Conservation (phyloP, 2,113 vertebrate species). For the Donacobius atricapilla region DNA sequence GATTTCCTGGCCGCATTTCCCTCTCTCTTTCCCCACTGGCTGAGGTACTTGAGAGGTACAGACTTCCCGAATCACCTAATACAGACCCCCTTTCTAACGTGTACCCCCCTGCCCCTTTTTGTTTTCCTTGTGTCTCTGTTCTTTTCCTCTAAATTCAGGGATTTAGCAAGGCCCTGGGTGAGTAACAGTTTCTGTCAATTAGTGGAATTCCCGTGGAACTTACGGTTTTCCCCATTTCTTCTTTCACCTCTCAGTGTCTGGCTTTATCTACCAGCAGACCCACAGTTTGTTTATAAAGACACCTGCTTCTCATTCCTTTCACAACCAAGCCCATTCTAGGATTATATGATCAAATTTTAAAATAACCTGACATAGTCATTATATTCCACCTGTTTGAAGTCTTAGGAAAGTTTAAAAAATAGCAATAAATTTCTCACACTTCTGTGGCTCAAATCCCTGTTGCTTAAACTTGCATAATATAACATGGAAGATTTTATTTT, state of each 20-base stretch:
- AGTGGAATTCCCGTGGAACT: background rate
- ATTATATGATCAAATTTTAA: background rate
- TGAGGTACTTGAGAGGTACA: background rate
- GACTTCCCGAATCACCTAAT: too few relatives aligned
- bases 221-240: too few relatives aligned
- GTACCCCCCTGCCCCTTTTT: background rate
- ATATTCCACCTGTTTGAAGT: background rate
- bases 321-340: background rate
- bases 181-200: background rate
- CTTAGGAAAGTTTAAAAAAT: background rate
- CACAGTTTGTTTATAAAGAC: background rate
- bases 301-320: background rate
- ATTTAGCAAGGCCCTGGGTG: background rate
- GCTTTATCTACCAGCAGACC: background rate
- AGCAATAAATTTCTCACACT: background rate
- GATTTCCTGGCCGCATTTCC: fast-evolving
- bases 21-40: background rate
- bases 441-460: background rate
- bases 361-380: background rate
- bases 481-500: background rate
- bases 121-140: background rate
- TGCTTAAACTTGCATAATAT: background rate
- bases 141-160: background rate
- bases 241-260: background rate
- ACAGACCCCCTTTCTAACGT: background rate